Evolutionary conservation across 2,888 invertebrate species (phyloP).

Genomic region (Caenorhabditis wallacei): DNA sequence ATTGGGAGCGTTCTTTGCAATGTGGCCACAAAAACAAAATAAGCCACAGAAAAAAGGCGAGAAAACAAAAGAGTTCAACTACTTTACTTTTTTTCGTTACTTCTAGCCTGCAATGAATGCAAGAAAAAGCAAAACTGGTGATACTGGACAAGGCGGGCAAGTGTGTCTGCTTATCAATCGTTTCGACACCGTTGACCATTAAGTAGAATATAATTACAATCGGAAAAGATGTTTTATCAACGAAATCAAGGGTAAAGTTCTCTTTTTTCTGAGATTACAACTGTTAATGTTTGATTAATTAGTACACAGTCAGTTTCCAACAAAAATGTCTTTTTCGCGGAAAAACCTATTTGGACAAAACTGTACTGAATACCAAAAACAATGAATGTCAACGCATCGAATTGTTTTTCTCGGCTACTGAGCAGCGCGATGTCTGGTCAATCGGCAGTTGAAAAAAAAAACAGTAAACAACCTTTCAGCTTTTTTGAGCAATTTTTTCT

Average conservation of each 20-base stretch:
- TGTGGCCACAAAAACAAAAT: conserved; percentile 9
- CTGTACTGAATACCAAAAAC: conserved; percentile 15
- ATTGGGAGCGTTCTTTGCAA: conserved; percentile 22
- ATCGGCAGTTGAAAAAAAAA: conserved; percentile 8
- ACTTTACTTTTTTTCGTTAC: neutral
- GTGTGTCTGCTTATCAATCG: conserved; percentile 37
- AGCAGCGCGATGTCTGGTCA: conserved; percentile 33
- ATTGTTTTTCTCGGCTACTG: conserved; percentile 27
- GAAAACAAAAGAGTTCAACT: conserved; percentile 32
- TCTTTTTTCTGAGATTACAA: conserved; percentile 13
- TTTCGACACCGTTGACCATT: conserved; percentile 38
- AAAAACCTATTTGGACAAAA: neutral
- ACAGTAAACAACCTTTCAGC: conserved; percentile 28
- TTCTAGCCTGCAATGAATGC: conserved; percentile 4
- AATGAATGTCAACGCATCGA: neutral
- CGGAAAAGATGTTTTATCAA: conserved; percentile 38
- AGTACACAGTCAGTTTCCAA: conserved; percentile 18
- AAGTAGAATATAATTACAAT: conserved; percentile 13
- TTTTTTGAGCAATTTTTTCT: neutral
- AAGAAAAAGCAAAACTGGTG: conserved; percentile 8
- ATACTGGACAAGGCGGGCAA: conserved; percentile 38
- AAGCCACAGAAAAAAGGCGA: neutral
- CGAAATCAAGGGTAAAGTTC: conserved; percentile 24
- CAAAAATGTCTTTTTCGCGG: neutral
- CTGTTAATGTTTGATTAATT: conserved; percentile 38